Evolutionary conservation across 2,888 invertebrate species (phyloP).

Genomic region (Drepana falcataria): DNA sequence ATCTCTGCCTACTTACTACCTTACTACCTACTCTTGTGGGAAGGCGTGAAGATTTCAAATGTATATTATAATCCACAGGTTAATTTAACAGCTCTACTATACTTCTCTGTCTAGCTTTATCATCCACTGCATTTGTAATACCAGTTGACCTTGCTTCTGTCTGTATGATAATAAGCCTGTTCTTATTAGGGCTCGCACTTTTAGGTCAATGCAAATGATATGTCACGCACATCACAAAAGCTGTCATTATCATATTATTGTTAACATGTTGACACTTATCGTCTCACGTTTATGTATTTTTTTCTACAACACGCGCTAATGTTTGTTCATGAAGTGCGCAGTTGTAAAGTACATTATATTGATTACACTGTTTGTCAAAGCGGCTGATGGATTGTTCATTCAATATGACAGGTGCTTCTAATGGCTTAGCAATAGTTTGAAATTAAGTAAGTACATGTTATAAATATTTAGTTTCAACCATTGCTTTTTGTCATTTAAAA

Average conservation of each 20-base stretch:
- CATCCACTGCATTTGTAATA: not conserved
- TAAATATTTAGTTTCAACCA: no score
- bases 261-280: constrained; percentile 1
- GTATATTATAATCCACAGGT: no score
- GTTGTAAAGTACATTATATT: not conserved
- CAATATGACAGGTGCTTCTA: not conserved
- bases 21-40: no score
- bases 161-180: not conserved
- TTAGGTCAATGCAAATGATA: not conserved
- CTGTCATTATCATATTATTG: constrained; percentile 1
- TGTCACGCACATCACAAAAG: not conserved
- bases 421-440: not conserved
- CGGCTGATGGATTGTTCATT: not conserved
- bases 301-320: not conserved
- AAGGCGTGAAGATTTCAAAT: no score
- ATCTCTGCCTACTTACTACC: no score
- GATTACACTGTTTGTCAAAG: not conserved
- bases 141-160: not conserved
- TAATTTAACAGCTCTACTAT: no score
- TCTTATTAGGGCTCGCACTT: not conserved
- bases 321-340: not conserved
- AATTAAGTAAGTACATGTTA: no score
- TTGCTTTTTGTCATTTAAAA: no score
- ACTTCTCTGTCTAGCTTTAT: not conserved
- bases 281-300: not conserved